Base-by-base conservation (phyloP, 2,888 invertebrate genomes). In the Eretmocerus hayati region DNA sequence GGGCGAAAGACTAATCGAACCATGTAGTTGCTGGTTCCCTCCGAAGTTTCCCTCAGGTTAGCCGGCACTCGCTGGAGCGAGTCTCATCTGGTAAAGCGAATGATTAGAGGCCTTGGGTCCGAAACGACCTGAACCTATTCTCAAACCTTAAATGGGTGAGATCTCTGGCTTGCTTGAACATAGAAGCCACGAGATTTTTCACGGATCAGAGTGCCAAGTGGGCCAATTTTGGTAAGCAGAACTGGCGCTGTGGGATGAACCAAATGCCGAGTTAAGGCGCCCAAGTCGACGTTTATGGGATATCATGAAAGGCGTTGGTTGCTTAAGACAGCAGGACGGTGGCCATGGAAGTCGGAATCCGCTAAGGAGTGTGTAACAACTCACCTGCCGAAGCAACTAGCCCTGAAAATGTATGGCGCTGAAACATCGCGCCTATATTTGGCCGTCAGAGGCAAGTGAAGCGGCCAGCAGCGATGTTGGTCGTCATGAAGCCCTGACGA, bases 211-310 rank as follows among this genome's bases (percentile, higher is more conserved):
- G 76, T 77, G 76, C 77, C 78, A 75, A 81, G 81, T 81, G 81
- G 80, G 81, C 80, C 81, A 80, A 70, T 81, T 81, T 81, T 81
- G 80, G 81, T 81, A 82, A 83, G 81, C 81, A 83, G 81, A 83
- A 84, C 83, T 83, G 81, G 83, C 79, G 82, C 77, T 84, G 81
- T 78, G 81, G 81, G 81, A 81, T 83, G 81, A 82, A 84, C 60
- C 61, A 59, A 62, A 62, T 36, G 59, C 35, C 35, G 35, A 35
- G 35, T 35, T 35, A 35, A 35, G 35, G 35, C 35, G 16, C 35
- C 35, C 15, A 41, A 41, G 30, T 40, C 40, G 40, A 62, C 62
- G 60, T 59, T 62, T 80, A 44, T 44, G 40, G 45, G 49, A 49
- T 44, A 45, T 48, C 48, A 54, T 48, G 45, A 81, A 81, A 79